A percentile compares a stretch with the other conserved stretches of the same genome.
phyloP scores from a whole-genome alignment of 2,888 invertebrate genomes.

The Plebejus melissa region DNA sequence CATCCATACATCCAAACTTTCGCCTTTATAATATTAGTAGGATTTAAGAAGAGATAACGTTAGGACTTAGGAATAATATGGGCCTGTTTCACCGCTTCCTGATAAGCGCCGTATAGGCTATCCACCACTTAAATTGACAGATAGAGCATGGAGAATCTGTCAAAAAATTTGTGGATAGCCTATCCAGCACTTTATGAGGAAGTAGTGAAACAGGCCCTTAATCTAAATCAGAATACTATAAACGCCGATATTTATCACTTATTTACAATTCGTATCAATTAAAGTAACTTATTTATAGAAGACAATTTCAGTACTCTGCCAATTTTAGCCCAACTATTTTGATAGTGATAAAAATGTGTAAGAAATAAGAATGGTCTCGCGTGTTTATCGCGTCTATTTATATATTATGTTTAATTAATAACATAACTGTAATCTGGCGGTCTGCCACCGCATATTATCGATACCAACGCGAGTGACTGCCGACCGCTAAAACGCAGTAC shows the following conservation, averaged over 20 bases:
- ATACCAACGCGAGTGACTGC: neutral
- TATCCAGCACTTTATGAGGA: no score
- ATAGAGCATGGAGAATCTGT: no score
- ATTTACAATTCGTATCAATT: neutral
- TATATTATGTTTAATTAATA: slow-evolving; percentile 5
- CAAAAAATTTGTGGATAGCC: no score
- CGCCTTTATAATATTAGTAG: no score
- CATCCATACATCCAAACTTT: no score
- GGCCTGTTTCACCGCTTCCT: no score
- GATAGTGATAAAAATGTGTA: slow-evolving; percentile 8
- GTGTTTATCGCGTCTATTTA: slow-evolving; percentile 12
- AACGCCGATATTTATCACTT: neutral
- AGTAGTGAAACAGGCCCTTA: no score
- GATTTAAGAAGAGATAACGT: no score
- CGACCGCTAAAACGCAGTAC: neutral
- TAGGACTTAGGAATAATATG: no score
- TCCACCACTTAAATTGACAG: no score
- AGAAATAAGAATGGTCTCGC: slow-evolving; percentile 16
- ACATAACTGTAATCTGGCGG: neutral
- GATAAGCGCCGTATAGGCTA: no score
- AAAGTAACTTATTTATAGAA: neutral
- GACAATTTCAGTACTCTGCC: slow-evolving; percentile 12
- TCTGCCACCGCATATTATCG: neutral
- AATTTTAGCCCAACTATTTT: slow-evolving; percentile 25
- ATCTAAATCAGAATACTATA: neutral